Percentiles rank a stretch among this genome's conserved stretches.
Conservation (phyloP, 2,113 vertebrate genomes). For the Notechis scutatus region DNA sequence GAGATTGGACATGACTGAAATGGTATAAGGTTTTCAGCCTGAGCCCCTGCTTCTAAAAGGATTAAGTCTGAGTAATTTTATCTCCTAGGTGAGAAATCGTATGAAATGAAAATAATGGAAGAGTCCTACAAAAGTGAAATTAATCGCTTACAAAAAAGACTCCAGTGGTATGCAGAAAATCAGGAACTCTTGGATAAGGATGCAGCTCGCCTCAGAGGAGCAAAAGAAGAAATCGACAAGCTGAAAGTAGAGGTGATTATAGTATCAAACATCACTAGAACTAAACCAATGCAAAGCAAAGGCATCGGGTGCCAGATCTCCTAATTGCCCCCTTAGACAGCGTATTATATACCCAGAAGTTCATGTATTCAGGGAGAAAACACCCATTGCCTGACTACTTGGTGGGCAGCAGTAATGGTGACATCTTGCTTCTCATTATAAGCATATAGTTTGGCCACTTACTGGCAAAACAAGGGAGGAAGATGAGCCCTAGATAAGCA, state of each 20-base stretch:
- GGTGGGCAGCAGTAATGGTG: too few relatives aligned
- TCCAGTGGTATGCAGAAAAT: conserved; percentile 92
- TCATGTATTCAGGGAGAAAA: not conserved
- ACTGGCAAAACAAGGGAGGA: not conserved
- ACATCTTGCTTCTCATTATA: not conserved
- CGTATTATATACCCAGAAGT: not conserved
- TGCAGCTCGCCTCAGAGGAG: conserved; percentile 76
- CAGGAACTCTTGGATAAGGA: conserved; percentile 89
- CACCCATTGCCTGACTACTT: too few relatives aligned
- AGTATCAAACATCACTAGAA: not conserved
- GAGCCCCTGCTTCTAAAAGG: not conserved
- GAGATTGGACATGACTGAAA: not conserved
- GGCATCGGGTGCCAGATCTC: not conserved
- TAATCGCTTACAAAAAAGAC: conserved; percentile 74
- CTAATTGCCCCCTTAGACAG: not conserved
- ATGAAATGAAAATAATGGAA: conserved; percentile 80
- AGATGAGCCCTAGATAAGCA: not conserved
- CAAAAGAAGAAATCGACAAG: conserved; percentile 79
- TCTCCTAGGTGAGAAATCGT: conserved; percentile 75
- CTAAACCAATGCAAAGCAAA: not conserved
- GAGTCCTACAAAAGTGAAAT: conserved; percentile 84
- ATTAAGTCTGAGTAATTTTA: not conserved
- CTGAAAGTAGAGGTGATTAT: conserved; percentile 79
- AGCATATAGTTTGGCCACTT: not conserved
- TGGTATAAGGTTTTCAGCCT: not conserved